Evolutionary conservation across 2,797 vertebrate genomes (phyloP), one percentile per base, ranked within the genome.

Genomic region (Argya squamiceps): DNA sequence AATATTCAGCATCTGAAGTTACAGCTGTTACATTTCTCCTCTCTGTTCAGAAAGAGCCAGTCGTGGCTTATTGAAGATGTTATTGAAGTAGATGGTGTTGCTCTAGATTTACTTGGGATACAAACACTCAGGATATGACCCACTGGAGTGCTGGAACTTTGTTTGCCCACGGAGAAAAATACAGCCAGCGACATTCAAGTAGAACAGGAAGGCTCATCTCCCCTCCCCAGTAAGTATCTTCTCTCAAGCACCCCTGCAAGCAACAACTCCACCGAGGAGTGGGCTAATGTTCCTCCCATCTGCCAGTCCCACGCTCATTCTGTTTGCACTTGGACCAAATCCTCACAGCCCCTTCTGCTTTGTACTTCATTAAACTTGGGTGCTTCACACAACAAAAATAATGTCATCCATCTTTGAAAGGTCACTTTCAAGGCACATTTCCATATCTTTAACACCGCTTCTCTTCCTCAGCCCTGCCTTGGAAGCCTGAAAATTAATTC

Each of bases 281-380:
- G 15, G 91, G 79, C 68, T 89, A 69, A 88, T 4, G 7, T 84
- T 90, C 77, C 74, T 84, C 76, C 88, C 93, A 94, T 90, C 85
- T 96, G 94, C 85, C 36, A 86, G 70, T 86, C 83, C 84, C 52
- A 91, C 20, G 6, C 74, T 85, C 59, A 41, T 92, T 96, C 92
- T 96, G 89, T 84, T 96, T 95, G 59, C 62, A 92, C 75, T 93
- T 96, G 60, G 80, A 94, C 34, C 52, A 91, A 93, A 80, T 83
- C 67, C 56, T 94, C 56, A 44, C 73, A 91, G 30, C 11, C 32
- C 76, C 71, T 93, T 88, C 63, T 76, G 69, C 76, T 93, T 74
- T 65, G 62, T 62, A 78, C 43, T 67, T 91, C 44, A 49, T 86
- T 89, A 95, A 88, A 65, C 34, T 52, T 81, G 47, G 29, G 78